Base-by-base conservation (phyloP, 2,797 vertebrate genomes). In the Sebastes kiyomatsui region DNA sequence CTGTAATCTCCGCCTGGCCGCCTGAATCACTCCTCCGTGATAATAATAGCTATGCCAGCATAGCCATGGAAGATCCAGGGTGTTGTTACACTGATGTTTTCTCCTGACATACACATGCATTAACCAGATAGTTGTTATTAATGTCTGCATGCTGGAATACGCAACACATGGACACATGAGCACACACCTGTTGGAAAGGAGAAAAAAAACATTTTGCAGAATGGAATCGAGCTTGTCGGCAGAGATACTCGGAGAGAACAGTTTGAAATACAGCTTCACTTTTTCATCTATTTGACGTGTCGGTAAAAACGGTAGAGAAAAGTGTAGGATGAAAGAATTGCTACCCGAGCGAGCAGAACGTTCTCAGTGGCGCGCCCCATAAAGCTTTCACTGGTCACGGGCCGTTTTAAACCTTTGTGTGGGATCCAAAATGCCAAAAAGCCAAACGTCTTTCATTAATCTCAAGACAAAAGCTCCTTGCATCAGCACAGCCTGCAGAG, bases 371-470 rank as follows among this genome's bases (percentile, higher is more conserved):
- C 16, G 16, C 25, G 32, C 74, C 65, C 22, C 89, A 88, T 90
- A 89, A 90, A 91, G 83, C 91, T 92, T 86, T 83, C 78, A 70
- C 88, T 88, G 86, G 90, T 93, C 87, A 75, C 85, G 84, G 88
- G 89, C 90, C 87, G 85, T 90, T 94, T 92, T 92, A 90, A 93
- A 93, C 92, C 92, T 94, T 87, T 87, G 88, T 85, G 90, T 88
- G 88, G 92, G 88, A 92, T 94, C 90, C 72, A 56, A 91, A 91
- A 91, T 85, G 92, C 91, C 93, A 93, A 87, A 73, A 56, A 89
- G 86, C 89, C 89, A 82, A 93, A 93, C 82, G 80, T 91, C 87
- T 91, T 89, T 94, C 92, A 95, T 96, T 95, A 94, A 95, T 95
- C 94, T 91, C 86, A 55, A 84, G 90, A 91, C 90, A 87, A 91